Percentiles rank a stretch among this genome's conserved stretches.
Evolutionary conservation across 2,888 invertebrate species (phyloP).

Genomic region (Nomada goodeniana): DNA sequence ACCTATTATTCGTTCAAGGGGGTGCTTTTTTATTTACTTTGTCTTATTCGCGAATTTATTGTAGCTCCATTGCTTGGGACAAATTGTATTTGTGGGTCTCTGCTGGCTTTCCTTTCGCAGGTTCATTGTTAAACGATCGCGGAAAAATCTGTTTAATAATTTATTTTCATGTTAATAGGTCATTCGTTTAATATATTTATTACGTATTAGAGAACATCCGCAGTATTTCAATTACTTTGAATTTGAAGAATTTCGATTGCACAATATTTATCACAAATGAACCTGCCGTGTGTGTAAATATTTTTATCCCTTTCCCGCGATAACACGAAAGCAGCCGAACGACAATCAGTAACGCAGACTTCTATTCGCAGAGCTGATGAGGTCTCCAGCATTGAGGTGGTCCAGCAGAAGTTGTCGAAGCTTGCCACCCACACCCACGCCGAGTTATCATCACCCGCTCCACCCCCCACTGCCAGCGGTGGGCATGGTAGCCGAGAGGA

Average conservation of each 20-base stretch:
- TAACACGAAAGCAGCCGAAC: too few species aligned
- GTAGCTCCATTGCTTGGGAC: conserved; percentile 3
- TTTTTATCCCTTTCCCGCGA: too few species aligned
- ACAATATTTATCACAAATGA: neutral
- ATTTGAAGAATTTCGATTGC: too few species aligned
- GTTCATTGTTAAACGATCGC: neutral
- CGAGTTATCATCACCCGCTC: conserved; percentile 79
- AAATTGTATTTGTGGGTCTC: neutral
- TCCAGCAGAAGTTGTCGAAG: conserved; percentile 83
- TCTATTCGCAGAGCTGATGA: conserved; percentile 85
- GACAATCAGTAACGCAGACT: neutral
- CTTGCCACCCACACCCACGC: conserved; percentile 82
- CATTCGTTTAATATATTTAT: too few species aligned
- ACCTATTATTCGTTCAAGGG: too few species aligned
- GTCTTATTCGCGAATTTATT: neutral
- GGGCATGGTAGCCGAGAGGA: conserved; percentile 91
- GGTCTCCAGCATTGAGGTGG: conserved; percentile 85
- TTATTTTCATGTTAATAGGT: neutral
- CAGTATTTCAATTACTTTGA: too few species aligned
- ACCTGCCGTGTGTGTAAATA: neutral
- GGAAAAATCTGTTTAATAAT: neutral
- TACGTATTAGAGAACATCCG: too few species aligned
- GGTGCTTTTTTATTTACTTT: neutral
- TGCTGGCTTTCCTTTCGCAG: neutral
- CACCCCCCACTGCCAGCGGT: conserved; percentile 85